A percentile compares a stretch with the other conserved stretches of the same genome.
These are phyloP conservation scores for Agonopterix subpropinquella DNA, from an alignment of 2,888 invertebrate species.

Conservation along the genomic window DNA sequence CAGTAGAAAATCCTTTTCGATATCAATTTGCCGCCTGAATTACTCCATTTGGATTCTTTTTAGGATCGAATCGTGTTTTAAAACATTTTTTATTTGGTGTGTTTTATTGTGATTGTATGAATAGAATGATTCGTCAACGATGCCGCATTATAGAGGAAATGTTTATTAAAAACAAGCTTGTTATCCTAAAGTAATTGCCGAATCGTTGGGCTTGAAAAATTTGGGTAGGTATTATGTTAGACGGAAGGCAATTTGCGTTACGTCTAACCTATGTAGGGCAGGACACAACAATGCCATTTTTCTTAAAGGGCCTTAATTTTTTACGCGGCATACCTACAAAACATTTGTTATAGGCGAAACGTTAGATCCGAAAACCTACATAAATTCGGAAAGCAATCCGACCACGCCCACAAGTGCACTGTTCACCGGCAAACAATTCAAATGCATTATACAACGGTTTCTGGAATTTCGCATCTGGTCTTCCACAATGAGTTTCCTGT, in stretches of 20 bases:
- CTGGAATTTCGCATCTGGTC: constrained; percentile 72
- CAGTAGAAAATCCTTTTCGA: constrained; percentile 70
- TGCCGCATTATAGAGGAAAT: not conserved
- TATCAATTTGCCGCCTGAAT: constrained; percentile 69
- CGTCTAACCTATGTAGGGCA: too few species aligned
- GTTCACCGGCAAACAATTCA: constrained; percentile 27
- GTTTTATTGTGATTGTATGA: constrained; percentile 22
- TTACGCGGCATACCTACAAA: not conserved
- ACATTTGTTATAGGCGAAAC: constrained; percentile 23
- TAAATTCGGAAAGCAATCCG: constrained; percentile 44
- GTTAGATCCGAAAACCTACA: constrained; percentile 36
- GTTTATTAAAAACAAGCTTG: too few species aligned
- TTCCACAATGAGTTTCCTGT: constrained; percentile 68
- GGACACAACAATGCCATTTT: too few species aligned
- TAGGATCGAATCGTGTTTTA: constrained; percentile 42
- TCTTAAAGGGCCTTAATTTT: too few species aligned
- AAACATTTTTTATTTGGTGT: constrained; percentile 34
- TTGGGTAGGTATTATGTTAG: too few species aligned
- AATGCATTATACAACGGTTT: constrained; percentile 26
- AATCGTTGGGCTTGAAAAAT: not conserved
- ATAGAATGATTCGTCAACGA: constrained; percentile 16
- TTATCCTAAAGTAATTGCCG: too few species aligned
- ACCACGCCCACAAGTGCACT: constrained; percentile 63
- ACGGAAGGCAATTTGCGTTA: too few species aligned
- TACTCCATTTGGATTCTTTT: constrained; percentile 45